These are phyloP conservation scores for Holothuria leucospilota DNA, from an alignment of 53 echinoderm and acorn worm genomes.

Conservation along the genomic window DNA sequence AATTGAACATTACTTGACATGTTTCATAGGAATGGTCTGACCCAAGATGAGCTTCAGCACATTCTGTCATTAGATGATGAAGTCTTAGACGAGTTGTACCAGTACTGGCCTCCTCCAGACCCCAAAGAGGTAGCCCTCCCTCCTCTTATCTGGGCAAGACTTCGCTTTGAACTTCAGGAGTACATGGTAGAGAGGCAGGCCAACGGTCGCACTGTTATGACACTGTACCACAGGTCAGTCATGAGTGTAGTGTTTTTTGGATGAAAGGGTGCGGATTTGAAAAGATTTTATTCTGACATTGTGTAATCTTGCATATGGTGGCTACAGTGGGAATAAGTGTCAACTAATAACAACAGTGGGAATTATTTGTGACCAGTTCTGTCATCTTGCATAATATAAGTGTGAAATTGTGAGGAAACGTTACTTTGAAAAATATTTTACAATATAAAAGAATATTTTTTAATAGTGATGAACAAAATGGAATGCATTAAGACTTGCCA, in stretches of 20 bases:
- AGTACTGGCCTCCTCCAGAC: constrained; percentile 94
- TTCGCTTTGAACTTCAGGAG: constrained; percentile 93
- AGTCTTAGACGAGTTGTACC: constrained; percentile 65
- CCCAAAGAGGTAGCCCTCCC: constrained; percentile 82
- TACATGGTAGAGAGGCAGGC: constrained; percentile 93
- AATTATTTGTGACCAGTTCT: too few relatives aligned
- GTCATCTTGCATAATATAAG: too few relatives aligned
- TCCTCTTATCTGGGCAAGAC: constrained; percentile 94
- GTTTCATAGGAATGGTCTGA: constrained; percentile 81
- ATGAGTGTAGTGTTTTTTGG: too few relatives aligned
- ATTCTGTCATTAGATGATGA: constrained; percentile 93
- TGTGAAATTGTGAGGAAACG: too few relatives aligned
- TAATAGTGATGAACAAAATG: too few relatives aligned
- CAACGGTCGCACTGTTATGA: constrained; percentile 90
- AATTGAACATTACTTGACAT: too few relatives aligned
- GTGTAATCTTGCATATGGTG: too few relatives aligned
- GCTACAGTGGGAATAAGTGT: too few relatives aligned
- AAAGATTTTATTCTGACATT: not conserved
- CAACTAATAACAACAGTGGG: too few relatives aligned
- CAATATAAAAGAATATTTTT: too few relatives aligned
- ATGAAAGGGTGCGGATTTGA: not conserved
- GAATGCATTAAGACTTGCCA: too few relatives aligned
- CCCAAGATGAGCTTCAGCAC: constrained; percentile 92
- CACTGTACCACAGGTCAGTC: constrained; percentile 90
- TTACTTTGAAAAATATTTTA: too few relatives aligned